Conservation (phyloP, 2,888 invertebrate species). For the Lutraria lutraria region DNA sequence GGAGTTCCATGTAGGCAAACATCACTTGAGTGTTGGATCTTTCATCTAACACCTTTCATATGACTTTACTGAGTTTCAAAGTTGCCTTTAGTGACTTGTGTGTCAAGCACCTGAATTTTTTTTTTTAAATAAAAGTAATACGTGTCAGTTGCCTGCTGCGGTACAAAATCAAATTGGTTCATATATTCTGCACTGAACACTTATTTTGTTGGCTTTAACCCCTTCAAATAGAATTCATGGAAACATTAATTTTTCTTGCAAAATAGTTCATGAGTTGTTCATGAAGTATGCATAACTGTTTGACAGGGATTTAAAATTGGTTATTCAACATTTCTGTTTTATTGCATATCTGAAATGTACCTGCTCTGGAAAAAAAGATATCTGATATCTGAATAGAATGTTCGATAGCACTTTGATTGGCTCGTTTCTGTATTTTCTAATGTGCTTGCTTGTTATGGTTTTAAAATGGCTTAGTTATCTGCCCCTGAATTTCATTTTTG, state of each 20-base stretch:
- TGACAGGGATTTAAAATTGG: too few species aligned
- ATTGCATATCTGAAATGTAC: neutral
- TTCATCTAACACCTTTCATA: too few species aligned
- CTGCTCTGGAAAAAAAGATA: neutral
- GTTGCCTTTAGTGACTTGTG: too few species aligned
- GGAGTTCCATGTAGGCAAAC: neutral
- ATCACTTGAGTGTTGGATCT: neutral
- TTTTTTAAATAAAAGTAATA: too few species aligned
- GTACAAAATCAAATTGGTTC: too few species aligned
- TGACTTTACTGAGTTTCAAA: neutral
- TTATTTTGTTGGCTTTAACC: neutral
- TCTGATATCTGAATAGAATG: neutral
- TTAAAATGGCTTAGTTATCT: neutral
- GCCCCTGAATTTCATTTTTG: neutral
- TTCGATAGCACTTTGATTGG: neutral
- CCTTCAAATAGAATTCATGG: too few species aligned
- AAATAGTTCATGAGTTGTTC: too few species aligned
- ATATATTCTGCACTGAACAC: too few species aligned
- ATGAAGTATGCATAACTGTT: too few species aligned
- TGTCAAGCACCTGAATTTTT: too few species aligned
- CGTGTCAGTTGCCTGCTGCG: too few species aligned
- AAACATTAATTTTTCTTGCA: too few species aligned
- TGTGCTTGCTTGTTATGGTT: neutral
- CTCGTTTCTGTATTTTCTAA: neutral
- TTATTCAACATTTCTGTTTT: neutral